Conservation (phyloP, 2,888 invertebrate species). For the Amblyjoppa proteus region DNA sequence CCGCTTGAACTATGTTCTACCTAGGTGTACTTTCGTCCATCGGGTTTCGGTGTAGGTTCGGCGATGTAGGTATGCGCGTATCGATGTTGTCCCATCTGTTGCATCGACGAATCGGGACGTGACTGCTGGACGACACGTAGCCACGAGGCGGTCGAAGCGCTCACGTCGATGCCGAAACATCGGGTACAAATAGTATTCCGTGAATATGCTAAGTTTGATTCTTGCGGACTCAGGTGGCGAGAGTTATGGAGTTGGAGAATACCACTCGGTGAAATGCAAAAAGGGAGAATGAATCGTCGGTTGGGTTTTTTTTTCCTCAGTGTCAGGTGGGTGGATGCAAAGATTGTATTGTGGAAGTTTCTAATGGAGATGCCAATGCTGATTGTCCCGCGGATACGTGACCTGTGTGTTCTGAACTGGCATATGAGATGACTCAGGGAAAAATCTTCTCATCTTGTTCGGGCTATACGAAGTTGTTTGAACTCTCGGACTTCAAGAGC, state of each 20-base stretch:
- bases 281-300: not conserved
- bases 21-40: not conserved
- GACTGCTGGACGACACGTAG: constrained; percentile 45
- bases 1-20: not conserved
- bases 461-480: not conserved
- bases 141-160: constrained; percentile 12
- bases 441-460: constrained; percentile 6
- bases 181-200: not conserved
- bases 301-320: not conserved
- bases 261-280: not conserved
- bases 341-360: constrained; percentile 25
- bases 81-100: constrained; percentile 64
- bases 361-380: constrained; percentile 18
- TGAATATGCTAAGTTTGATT: not conserved
- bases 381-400: constrained; percentile 28
- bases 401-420: not conserved
- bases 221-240: not conserved
- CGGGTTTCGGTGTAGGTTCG: constrained; percentile 12
- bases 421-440: not conserved
- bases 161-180: constrained; percentile 5
- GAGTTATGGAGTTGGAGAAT: not conserved
- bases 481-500: not conserved
- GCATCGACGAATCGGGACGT: constrained; percentile 58
- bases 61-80: constrained; percentile 43
- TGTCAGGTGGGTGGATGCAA: not conserved